Evolutionary conservation across 2,113 vertebrate species (phyloP), one percentile per base, ranked within the genome.

Genomic region (Engraulis encrasicolus): DNA sequence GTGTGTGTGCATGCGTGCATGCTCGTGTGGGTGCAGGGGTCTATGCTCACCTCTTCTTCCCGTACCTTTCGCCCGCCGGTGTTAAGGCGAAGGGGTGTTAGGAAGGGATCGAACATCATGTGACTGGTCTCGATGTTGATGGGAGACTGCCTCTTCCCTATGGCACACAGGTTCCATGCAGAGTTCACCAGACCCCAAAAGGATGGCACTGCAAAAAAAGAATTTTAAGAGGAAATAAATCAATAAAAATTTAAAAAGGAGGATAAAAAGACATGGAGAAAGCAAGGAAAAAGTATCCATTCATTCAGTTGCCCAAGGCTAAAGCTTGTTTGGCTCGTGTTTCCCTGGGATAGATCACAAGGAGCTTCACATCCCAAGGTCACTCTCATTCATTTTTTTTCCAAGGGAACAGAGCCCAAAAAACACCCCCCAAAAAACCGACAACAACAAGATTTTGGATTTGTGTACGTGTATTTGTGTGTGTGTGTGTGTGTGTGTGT

Each of bases 101-200:
- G 92, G 92, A 96, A 97, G 79, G 97, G 97, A 87, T 97, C 97
- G 78, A 97, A 97, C 90, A 97, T 97, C 96, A 97, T 96, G 92
- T 96, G 96, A 88, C 96, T 96, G 87, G 97, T 97, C 92, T 97
- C 97, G 84, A 97, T 96, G 91, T 97, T 97, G 87, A 97, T 95
- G 6, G 96, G 96, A 0, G 97, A 97, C 91, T 97, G 97, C 37
- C 96, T 94, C 91, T 97, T 97, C 66, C 97, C 96, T 81, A 97
- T 96, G 37, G 97, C 95, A 87, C 97, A 97, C 81, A 97, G 96
- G 89, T 97, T 97, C 97, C 97, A 97, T 83, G 96, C 97, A 80
- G 97, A 96, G 93, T 97, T 97, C 90, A 97, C 97, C 93, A 97
- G 93, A 88, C 97, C 97, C 97, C 97, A 97, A 88, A 97, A 97